Evolutionary conservation across 2,888 invertebrate species (phyloP), one percentile per base, ranked within the genome.

Genomic region (Myopa tessellatipennis): DNA sequence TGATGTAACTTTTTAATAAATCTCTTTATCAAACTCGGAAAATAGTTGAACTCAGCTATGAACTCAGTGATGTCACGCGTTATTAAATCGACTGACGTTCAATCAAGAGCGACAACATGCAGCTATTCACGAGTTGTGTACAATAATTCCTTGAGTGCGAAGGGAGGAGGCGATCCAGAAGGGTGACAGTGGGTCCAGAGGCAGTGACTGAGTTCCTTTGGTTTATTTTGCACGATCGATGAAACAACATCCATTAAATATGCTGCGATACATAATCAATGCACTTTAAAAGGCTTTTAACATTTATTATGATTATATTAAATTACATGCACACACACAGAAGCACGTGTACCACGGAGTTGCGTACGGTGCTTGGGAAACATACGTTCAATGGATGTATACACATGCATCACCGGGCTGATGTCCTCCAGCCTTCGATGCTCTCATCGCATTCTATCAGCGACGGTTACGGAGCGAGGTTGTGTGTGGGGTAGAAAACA

Each of bases 291-390:
- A 79, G 72, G 76, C 79, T 77, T 79, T 79, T 79, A 79, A 77
- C 77, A 79, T 77, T 77, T 77, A 77, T 77, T 79, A 74, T 79
- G 75, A 77, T 79, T 79, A 61, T 77, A 79, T 79, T 77, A 77
- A 79, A 79, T 79, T 77, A 74, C 68, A 71, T 26, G 45, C 45
- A 45, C 45, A 45, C 26, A 10, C 45, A 45, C 7, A 45, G 45
- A 3, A 6, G 10, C 45, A 45, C 45, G 10, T 10, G 10, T 45
- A 45, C 45, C 45, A 45, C 3, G 10, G 3, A 8, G 45, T 45
- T 8, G 45, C 45, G 10, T 45, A 10, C 10, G 0, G 45, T 8
- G 45, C 45, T 45, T 45, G 45, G 2, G 26, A 3, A 45, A 10
- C 45, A 45, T 45, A 45, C 45, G 45, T 45, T 45, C 26, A 1